Conservation (phyloP, 2,797 vertebrate genomes). For the Tiaroga cobitis region DNA sequence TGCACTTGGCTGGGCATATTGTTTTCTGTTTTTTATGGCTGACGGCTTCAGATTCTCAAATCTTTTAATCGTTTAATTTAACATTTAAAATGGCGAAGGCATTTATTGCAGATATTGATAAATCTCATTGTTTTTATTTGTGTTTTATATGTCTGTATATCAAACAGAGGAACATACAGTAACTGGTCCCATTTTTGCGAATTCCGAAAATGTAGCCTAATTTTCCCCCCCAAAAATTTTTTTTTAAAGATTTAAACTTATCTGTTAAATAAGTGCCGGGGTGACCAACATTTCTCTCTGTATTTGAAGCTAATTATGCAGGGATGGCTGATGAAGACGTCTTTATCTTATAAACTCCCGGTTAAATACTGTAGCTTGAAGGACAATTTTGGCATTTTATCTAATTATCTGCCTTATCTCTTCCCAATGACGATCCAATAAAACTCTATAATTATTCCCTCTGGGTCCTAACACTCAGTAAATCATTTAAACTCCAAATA, state of each 20-base stretch:
- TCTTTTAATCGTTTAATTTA: slow-evolving; percentile 26
- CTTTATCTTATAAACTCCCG: slow-evolving; percentile 8
- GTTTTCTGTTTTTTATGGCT: background rate
- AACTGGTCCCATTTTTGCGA: background rate
- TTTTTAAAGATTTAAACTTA: background rate
- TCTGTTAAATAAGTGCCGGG: background rate
- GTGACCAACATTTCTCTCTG: background rate
- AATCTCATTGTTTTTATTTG: background rate
- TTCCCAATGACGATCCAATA: slow-evolving; percentile 36
- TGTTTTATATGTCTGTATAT: too few species aligned
- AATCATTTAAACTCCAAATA: slow-evolving; percentile 25
- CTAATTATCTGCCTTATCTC: slow-evolving; percentile 29
- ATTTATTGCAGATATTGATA: background rate
- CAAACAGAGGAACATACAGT: background rate
- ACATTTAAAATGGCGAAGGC: background rate
- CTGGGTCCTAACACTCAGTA: slow-evolving; percentile 14
- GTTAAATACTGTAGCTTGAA: slow-evolving; percentile 36
- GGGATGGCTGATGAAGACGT: background rate
- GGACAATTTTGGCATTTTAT: slow-evolving; percentile 26
- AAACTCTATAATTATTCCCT: slow-evolving; percentile 40
- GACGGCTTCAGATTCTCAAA: slow-evolving; percentile 33
- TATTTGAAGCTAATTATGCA: slow-evolving; percentile 23
- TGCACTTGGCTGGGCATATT: background rate
- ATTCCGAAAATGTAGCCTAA: background rate
- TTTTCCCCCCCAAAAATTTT: too few species aligned